Percentiles rank a stretch among this genome's conserved stretches.
Evolutionary conservation across 1,140 invertebrate species (phyloP).

Genomic region (Plectus sambesii): DNA sequence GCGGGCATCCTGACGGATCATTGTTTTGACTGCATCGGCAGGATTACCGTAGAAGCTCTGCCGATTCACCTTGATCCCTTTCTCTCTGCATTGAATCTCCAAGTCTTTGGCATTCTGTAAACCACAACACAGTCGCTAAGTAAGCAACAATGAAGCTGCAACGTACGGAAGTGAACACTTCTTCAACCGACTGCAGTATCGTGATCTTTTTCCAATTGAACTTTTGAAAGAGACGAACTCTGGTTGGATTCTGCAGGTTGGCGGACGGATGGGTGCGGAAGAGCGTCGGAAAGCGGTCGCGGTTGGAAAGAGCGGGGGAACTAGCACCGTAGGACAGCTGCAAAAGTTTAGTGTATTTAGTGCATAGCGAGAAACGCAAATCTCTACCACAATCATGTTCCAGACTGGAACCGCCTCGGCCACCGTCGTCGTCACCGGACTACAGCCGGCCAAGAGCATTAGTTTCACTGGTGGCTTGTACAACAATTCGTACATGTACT

Average conservation of each 20-base stretch:
- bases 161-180: constrained; percentile 92
- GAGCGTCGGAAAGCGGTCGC: constrained; percentile 87
- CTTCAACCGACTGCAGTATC: constrained; percentile 93
- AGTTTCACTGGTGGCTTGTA: constrained; percentile 91
- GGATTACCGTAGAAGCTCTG: constrained; percentile 95
- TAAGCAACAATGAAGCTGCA: background rate
- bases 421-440: constrained; percentile 96
- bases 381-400: constrained; percentile 92
- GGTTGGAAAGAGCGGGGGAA: constrained; percentile 91
- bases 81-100: constrained; percentile 80
- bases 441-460: constrained; percentile 81
- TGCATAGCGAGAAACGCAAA: constrained; percentile 21
- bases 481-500: constrained; percentile 93
- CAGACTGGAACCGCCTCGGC: constrained; percentile 99
- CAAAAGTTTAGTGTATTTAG: constrained; percentile 16
- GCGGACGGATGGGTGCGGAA: constrained; percentile 98
- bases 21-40: constrained; percentile 68
- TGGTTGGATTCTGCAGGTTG: constrained; percentile 94
- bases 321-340: constrained; percentile 95
- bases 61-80: constrained; percentile 78
- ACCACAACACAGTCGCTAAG: background rate
- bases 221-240: constrained; percentile 88
- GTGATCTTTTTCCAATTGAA: constrained; percentile 93
- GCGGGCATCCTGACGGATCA: constrained; percentile 76
- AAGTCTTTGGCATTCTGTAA: constrained; percentile 86